Evolutionary conservation across 2,888 invertebrate genomes (phyloP), one percentile per base, ranked within the genome.

Genomic region (Drosophila demipolita): DNA sequence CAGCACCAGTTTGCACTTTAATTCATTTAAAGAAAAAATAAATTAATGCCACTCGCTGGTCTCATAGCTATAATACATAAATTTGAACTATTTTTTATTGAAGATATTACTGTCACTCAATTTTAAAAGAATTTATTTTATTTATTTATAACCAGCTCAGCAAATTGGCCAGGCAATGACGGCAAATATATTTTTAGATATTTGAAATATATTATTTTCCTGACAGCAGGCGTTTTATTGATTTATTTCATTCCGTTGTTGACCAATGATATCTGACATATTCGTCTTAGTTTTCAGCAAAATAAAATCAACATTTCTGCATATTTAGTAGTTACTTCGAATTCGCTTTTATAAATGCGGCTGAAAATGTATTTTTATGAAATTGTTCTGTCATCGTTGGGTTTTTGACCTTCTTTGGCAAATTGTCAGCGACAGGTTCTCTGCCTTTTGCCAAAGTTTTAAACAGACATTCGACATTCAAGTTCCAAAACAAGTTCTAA

Each of bases 351-450:
- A 50, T n/a, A 35, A 23, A 29, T 32, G 36, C 26, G 62, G 26
- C 55, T 72, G 70, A 59, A 55, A 66, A 77, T 72, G 73, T 73
- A 79, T 82, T 85, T 82, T 88, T 80, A 73, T 66, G 73, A 85
- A 69, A 69, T 79, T 75, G 72, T 70, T 53, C 64, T 74, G 88
- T 88, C 88, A 79, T 85, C 74, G 63, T 29, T 49, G 48, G 9
- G 32, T 52, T 50, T 36, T 36, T 23, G 23, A 49, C 55, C 26
- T 50, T 45, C 15, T 58, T 17, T 58, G 77, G 82, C 29, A 75
- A 78, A 78, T 75, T 75, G 84, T 29, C 49, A 58, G 42, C 60
- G 66, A 58, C 78, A 65, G 35, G 61, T 63, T 77, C 57, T 58
- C 49, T 61, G 52, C 66, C 60, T 33, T 29, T 68, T 17, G 11